A percentile compares a stretch with the other conserved stretches of the same genome.
Conservation (phyloP, 1,140 invertebrate genomes). For the Neuroterus valhalla region DNA sequence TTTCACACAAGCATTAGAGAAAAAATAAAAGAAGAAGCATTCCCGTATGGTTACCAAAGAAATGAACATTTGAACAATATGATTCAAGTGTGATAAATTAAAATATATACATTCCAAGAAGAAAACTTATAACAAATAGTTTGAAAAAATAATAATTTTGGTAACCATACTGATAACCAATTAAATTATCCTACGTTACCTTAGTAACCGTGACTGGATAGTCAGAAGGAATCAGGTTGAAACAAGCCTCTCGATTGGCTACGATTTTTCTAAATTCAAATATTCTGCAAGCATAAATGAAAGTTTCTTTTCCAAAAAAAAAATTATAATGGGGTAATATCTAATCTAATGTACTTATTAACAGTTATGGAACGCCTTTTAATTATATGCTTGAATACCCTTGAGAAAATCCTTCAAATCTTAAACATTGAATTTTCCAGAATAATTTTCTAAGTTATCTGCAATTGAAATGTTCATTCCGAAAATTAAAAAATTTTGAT, state of each 20-base stretch:
- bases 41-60: too few relatives aligned
- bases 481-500: too few relatives aligned
- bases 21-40: too few relatives aligned
- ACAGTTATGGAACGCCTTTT: background rate
- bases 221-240: slow-evolving; percentile 85
- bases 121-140: background rate
- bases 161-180: background rate
- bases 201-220: slow-evolving; percentile 94
- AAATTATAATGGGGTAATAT: background rate
- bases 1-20: too few relatives aligned
- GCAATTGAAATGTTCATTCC: too few relatives aligned
- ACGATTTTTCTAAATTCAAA: slow-evolving; percentile 94
- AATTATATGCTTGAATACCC: background rate
- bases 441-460: background rate
- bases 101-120: too few relatives aligned
- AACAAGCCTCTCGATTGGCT: slow-evolving; percentile 88
- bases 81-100: too few relatives aligned
- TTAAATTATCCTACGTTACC: slow-evolving; percentile 74
- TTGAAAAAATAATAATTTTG: too few relatives aligned
- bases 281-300: slow-evolving; percentile 78
- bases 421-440: background rate
- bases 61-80: too few relatives aligned
- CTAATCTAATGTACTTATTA: background rate
- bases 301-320: background rate
- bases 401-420: background rate